Base-by-base conservation (phyloP, 2,113 vertebrate species). In the Equus przewalskii region DNA sequence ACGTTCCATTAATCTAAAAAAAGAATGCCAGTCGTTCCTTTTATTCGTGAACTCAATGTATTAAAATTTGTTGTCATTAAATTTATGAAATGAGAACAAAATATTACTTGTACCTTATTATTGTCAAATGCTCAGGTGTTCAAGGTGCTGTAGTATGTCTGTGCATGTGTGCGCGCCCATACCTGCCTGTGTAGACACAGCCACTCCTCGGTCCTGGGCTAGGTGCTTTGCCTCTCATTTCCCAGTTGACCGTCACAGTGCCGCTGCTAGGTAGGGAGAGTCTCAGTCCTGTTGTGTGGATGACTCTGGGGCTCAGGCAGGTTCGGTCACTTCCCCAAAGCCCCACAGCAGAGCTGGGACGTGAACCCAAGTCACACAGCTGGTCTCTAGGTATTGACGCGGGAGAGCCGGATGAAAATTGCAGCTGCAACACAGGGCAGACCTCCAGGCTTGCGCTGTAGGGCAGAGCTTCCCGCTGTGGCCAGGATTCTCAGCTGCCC, bases 1-100 rank as follows among this genome's bases (percentile, higher is more conserved):
- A 58, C 49, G 56, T 94, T 96, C 87, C 70, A 54, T 93, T 78
- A 96, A 67, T 90, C 62, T 93, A 70, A 91, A 92, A 91, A 96
- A 94, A 88, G 78, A 60, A 94, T 67, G n/a, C 64, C 5, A 11
- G 62, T 65, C 1, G 8, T 44, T 26, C 18, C 89, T 93, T 96
- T 91, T 90, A n/a, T 97, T 89, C 64, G 2, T 93, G n/a, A 96
- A 86, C 79, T 86, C 62, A 67, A 4, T 80, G n/a, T 90, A 60
- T 92, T 80, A 75, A 49, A 82, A 94, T 86, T 69, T 75, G 70
- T 92, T 82, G 70, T 92, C 72, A 11, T 94, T 60, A 75, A 56
- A 62, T 87, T 81, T 82, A 75, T 69, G 58, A 91, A 76, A 76
- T 88, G 56, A 54, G 30, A 89, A 78, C 18, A 24, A 67, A 56